Base-by-base conservation (phyloP, 2,113 vertebrate species). In the Xyrauchen texanus region DNA sequence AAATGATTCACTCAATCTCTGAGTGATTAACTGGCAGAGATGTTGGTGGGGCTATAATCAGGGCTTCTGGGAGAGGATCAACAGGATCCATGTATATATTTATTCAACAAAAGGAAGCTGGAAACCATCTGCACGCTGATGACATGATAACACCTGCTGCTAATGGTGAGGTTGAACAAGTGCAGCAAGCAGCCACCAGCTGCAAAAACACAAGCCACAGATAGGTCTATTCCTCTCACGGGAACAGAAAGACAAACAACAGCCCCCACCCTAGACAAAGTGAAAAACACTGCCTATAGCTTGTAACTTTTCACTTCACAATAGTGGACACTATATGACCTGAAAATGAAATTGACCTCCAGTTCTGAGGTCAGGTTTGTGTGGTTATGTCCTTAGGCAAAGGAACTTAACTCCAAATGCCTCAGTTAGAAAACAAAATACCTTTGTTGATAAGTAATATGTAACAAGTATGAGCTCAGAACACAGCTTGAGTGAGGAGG, bases 111-210 rank as follows among this genome's bases (percentile, higher is more conserved):
- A 66, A 34, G 21, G 70, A 84, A 82, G 68, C 70, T 64, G 69
- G 4, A 44, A 15, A 64, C 57, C 82, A 86, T 81, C 82, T 85
- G 86, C 63, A 34, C 44, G 61, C 68, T 64, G 66, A 21, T 79
- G 77, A 69, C 65, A 83, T 62, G 82, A 82, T 80, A 63, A 76
- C 76, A 16, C 58, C 12, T 10, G 52, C 44, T 77, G 70, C 60
- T 85, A 76, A 70, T 82, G 66, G 60, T 75, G 72, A 66, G 75
- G 12, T 55, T 34, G 21, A 34, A 34, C 21, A 34, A 34, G 60
- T 34, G 55, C 68, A 70, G 4, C 13, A 52, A 84, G 7, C 10
- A 67, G 52, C 13, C 68, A 13, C 12, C 76, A 58, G 66, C 55
- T 82, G 75, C 70, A 76, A 84, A 72, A 86, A 84, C 78, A 86